Percentiles rank a stretch among this genome's conserved stretches.
phyloP scores from a whole-genome alignment of 1,140 invertebrate genomes.

The Daktulosphaira vitifoliae region DNA sequence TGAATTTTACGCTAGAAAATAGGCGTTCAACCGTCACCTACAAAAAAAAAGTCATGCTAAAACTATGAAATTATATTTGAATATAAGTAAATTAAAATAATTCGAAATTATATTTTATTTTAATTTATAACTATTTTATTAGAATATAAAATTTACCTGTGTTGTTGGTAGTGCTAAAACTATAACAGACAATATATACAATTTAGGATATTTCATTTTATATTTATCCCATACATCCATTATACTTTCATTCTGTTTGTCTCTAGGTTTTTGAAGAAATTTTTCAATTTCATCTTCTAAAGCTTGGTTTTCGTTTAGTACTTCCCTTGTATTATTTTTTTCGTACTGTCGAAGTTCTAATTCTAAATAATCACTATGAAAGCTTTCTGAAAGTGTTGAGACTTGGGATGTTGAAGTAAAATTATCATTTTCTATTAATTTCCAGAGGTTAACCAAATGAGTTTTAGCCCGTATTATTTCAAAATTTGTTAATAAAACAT shows the following conservation, averaged over 20 bases:
- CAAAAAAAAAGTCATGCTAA: neutral
- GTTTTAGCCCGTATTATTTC: neutral
- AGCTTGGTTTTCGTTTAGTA: neutral
- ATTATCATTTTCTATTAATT: no score
- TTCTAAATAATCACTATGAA: neutral
- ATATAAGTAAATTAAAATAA: no score
- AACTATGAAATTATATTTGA: neutral
- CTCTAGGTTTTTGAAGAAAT: neutral
- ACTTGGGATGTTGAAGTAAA: no score
- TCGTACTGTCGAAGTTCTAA: neutral
- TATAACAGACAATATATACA: neutral
- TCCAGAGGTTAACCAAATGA: neutral
- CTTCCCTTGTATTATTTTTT: neutral
- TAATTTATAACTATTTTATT: no score
- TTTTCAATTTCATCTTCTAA: neutral
- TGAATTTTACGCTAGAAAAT: neutral
- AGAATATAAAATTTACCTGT: neutral
- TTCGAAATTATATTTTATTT: no score
- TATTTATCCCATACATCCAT: neutral
- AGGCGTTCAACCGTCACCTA: neutral
- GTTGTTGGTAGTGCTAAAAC: neutral
- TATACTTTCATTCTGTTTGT: neutral
- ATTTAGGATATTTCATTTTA: neutral
- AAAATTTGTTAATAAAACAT: neutral
- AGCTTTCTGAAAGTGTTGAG: neutral